Evolutionary conservation across 2,888 invertebrate species (phyloP).

Genomic region (Clusia tigrina): DNA sequence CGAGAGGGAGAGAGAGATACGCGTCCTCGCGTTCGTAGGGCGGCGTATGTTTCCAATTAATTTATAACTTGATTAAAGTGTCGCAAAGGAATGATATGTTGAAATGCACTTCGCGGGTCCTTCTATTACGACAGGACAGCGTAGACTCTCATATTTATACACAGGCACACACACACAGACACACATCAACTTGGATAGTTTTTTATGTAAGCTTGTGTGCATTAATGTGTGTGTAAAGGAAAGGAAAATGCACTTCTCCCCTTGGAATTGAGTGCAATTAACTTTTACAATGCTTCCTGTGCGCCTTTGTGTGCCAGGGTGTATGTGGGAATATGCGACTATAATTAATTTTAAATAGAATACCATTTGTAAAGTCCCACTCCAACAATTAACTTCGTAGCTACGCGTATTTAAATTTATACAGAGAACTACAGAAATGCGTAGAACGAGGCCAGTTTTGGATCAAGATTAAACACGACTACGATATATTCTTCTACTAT

Average conservation of each 20-base stretch:
- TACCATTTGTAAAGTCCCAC: too few relatives aligned
- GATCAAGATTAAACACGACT: too few relatives aligned
- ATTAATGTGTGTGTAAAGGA: neutral
- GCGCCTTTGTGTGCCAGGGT: too few relatives aligned
- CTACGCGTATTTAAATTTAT: too few relatives aligned
- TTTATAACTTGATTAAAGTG: constrained; percentile 27
- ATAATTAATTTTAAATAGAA: neutral
- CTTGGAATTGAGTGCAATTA: neutral
- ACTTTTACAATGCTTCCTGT: neutral
- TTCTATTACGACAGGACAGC: neutral
- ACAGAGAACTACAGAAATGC: too few relatives aligned
- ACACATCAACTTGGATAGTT: neutral
- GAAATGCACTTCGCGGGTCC: neutral
- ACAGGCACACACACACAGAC: neutral
- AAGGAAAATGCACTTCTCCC: neutral
- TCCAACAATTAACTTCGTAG: too few relatives aligned
- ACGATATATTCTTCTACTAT: too few relatives aligned
- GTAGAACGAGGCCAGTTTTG: too few relatives aligned
- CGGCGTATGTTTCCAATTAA: constrained; percentile 19
- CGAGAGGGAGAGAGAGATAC: neutral
- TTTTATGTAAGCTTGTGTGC: neutral
- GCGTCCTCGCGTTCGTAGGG: neutral
- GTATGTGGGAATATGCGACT: too few relatives aligned
- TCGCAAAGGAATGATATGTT: constrained; percentile 14
- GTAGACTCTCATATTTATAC: neutral